A percentile compares a stretch with the other conserved stretches of the same genome.
Evolutionary conservation across 2,113 vertebrate species (phyloP).

Genomic region (Myodes glareolus): DNA sequence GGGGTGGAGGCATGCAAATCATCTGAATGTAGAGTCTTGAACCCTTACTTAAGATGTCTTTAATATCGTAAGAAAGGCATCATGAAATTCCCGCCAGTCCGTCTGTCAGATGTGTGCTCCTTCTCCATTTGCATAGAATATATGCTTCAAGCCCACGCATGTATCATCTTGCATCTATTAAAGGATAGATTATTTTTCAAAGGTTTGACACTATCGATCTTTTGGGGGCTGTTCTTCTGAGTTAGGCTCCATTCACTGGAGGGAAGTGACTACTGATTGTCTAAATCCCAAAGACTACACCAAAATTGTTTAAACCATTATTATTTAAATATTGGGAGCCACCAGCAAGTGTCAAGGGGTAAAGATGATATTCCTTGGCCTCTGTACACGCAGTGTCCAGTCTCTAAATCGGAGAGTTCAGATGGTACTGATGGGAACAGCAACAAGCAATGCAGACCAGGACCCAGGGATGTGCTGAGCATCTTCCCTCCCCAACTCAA

Average conservation of each 20-base stretch:
- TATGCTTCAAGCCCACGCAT: background rate
- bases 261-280: background rate
- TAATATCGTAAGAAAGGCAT: background rate
- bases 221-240: slow-evolving; percentile 53
- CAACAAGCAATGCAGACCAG: background rate
- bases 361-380: background rate
- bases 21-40: slow-evolving; percentile 82
- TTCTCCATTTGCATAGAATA: background rate
- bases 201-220: slow-evolving; percentile 59
- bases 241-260: background rate
- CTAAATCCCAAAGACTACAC: background rate
- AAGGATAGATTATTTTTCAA: slow-evolving; percentile 64
- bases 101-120: background rate
- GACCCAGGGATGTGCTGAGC: background rate
- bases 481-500: background rate
- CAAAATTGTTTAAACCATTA: background rate
- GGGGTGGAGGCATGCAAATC: background rate
- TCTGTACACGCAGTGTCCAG: rapidly evolving
- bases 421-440: slow-evolving; percentile 15
- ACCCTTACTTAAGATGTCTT: slow-evolving; percentile 65
- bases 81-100: background rate
- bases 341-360: background rate
- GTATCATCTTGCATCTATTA: slow-evolving; percentile 55
- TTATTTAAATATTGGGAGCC: background rate
- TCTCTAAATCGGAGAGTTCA: slow-evolving; percentile 42